Evolutionary conservation across 2,113 vertebrate genomes (phyloP).

Genomic region (Andinoacara biseriatus): DNA sequence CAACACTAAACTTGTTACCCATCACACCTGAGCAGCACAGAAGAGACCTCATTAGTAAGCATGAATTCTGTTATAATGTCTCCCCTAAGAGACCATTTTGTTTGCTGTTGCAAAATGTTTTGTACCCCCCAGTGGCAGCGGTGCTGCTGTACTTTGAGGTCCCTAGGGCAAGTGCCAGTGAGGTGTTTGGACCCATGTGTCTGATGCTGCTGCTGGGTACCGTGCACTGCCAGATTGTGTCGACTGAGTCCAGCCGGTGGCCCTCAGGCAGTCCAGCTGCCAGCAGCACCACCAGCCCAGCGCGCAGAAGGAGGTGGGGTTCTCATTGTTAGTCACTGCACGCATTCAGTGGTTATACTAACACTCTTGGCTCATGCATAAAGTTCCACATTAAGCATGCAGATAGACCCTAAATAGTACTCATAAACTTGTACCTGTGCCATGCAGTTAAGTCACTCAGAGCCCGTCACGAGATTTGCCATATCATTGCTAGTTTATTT

Average conservation of each 20-base stretch:
- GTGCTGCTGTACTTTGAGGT: constrained; percentile 86
- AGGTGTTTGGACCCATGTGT: constrained; percentile 91
- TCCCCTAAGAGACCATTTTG: constrained; percentile 46
- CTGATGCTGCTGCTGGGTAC: constrained; percentile 97
- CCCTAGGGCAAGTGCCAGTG: constrained; percentile 87
- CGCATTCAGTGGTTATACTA: neutral
- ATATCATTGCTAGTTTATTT: neutral
- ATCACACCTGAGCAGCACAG: constrained; percentile 26
- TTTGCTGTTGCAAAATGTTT: constrained; percentile 58
- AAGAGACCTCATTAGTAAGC: constrained; percentile 52
- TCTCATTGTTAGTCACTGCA: constrained; percentile 45
- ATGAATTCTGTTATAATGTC: constrained; percentile 49
- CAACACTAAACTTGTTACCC: constrained; percentile 6
- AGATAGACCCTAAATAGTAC: neutral
- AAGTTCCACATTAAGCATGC: neutral
- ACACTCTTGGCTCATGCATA: constrained; percentile 20
- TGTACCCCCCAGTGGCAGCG: constrained; percentile 82
- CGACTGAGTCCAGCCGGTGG: constrained; percentile 86
- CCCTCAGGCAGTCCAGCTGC: constrained; percentile 67
- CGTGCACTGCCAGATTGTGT: constrained; percentile 98
- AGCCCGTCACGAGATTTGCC: neutral
- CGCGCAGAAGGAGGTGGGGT: constrained; percentile 87
- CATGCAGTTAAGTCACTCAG: neutral
- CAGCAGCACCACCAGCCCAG: constrained; percentile 79
- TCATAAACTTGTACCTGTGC: neutral